A percentile compares a stretch with the other conserved stretches of the same genome.
These are phyloP conservation scores for Rhinogobius similis DNA, from an alignment of 2,113 vertebrate species.

Conservation along the genomic window DNA sequence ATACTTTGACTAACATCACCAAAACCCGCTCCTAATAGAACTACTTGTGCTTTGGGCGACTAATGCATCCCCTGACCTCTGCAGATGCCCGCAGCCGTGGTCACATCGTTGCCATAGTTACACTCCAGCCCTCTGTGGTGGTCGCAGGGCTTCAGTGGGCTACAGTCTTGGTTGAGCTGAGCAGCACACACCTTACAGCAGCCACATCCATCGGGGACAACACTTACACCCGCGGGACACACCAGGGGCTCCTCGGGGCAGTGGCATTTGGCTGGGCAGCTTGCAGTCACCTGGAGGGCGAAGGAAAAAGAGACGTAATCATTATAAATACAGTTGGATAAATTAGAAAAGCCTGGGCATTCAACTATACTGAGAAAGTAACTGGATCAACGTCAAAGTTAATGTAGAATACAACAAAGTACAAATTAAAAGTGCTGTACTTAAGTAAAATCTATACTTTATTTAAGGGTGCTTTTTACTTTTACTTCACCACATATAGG, in stretches of 20 bases:
- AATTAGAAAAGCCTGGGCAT: not conserved
- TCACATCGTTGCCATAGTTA: slow-evolving; percentile 89
- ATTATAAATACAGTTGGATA: not conserved
- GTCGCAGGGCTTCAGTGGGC: slow-evolving; percentile 85
- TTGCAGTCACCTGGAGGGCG: slow-evolving; percentile 57
- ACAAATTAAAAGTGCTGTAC: too few species aligned
- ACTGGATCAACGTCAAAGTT: not conserved
- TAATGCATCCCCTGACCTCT: slow-evolving; percentile 78
- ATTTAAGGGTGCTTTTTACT: too few species aligned
- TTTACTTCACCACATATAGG: too few species aligned
- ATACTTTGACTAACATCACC: too few species aligned
- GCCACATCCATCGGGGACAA: slow-evolving; percentile 84
- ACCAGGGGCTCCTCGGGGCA: slow-evolving; percentile 77
- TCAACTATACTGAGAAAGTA: not conserved
- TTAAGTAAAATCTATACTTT: too few species aligned
- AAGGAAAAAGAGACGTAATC: not conserved
- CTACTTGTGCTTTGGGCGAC: too few species aligned
- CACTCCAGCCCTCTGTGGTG: slow-evolving; percentile 96
- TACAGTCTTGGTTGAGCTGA: slow-evolving; percentile 93
- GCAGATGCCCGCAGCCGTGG: slow-evolving; percentile 86
- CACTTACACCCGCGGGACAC: slow-evolving; percentile 88
- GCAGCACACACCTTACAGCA: slow-evolving; percentile 93
- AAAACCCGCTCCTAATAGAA: too few species aligned
- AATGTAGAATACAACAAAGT: too few species aligned
- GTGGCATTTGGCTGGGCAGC: slow-evolving; percentile 83